A percentile compares a stretch with the other conserved stretches of the same genome.
Conservation (phyloP, 2,888 invertebrate species). For the Callyntrura guangdongensis region DNA sequence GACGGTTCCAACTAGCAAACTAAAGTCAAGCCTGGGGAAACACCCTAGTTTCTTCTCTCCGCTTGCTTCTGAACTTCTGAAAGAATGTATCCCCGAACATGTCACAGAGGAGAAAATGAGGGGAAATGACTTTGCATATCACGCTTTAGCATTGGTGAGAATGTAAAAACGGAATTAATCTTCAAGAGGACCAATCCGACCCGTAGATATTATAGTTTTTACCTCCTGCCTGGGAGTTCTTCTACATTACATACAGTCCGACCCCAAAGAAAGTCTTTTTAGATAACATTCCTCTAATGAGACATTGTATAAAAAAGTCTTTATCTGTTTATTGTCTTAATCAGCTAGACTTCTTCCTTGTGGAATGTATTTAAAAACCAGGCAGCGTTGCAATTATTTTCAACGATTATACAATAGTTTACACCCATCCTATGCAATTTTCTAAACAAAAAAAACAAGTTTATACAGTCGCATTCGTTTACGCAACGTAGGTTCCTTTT, state of each 20-base stretch:
- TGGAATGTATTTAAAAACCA: constrained; percentile 6
- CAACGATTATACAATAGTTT: background rate
- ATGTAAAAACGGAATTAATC: constrained; percentile 54
- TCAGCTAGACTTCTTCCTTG: background rate
- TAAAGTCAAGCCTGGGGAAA: constrained; percentile 75
- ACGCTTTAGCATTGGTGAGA: background rate
- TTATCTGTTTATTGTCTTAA: constrained; percentile 39
- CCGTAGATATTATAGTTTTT: constrained; percentile 24
- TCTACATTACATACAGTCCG: constrained; percentile 14
- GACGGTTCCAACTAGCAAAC: constrained; percentile 79
- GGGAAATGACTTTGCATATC: constrained; percentile 38
- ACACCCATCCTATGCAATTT: background rate
- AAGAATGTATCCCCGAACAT: constrained; percentile 45
- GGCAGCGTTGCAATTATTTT: background rate
- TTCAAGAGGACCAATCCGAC: constrained; percentile 23
- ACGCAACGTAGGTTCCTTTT: background rate
- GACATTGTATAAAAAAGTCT: constrained; percentile 44
- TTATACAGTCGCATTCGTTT: too few relatives aligned
- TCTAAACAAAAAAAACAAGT: background rate
- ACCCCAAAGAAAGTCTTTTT: constrained; percentile 55
- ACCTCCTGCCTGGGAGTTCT: constrained; percentile 73
- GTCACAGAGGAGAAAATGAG: constrained; percentile 66
- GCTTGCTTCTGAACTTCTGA: constrained; percentile 42
- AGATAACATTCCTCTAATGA: constrained; percentile 60
- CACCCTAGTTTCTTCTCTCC: constrained; percentile 71